Evolutionary conservation across 2,113 vertebrate species (phyloP), one percentile per base, ranked within the genome.

Genomic region (Xenopus tropicalis): DNA sequence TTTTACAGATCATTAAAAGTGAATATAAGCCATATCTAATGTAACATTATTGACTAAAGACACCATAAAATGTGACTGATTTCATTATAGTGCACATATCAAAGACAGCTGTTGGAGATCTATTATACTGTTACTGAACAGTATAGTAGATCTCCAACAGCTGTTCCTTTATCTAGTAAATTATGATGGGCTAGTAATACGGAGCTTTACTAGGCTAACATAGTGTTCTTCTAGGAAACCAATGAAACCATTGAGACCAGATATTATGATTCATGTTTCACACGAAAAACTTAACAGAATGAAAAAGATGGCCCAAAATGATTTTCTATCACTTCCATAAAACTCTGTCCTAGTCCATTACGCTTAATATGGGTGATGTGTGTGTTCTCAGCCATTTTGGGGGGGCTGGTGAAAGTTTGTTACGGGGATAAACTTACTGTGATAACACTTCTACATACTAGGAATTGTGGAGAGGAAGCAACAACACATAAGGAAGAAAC

Each of bases 51-150:
- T 74, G 64, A 74, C 72, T 59, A 58, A 74, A 59, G n/a, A 29
- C 21, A 21, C 65, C 57, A 62, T 74, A 74, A 74, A 74, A 57
- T 21, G 24, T 74, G 65, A 74, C 51, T 68, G 64, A 68, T 74
- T 74, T 74, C 65, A 74, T 68, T 69, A 61, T 61, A 43, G 72
- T 61, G 72, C 65, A 19, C 42, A 20, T 8, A 61, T n/a, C 64
- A 14, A 14, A 23, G 42, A 46, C n/a, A 48, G n/a, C 6, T 21
- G 16, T n/a, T 17, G 4, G 51, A 4, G n/a, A n/a, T n/a, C n/a
- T n/a, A n/a, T n/a, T n/a, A n/a, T n/a, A n/a, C n/a, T 23, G 19
- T 20, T 11, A 17, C 14, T 20, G 9, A 7, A 23, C 19, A 52
- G 25, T 19, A 64, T 63, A 52, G 48, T 16, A 62, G 23, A 24